Evolutionary conservation across 2,888 invertebrate species (phyloP).

Genomic region (Eremobia ochroleuca): DNA sequence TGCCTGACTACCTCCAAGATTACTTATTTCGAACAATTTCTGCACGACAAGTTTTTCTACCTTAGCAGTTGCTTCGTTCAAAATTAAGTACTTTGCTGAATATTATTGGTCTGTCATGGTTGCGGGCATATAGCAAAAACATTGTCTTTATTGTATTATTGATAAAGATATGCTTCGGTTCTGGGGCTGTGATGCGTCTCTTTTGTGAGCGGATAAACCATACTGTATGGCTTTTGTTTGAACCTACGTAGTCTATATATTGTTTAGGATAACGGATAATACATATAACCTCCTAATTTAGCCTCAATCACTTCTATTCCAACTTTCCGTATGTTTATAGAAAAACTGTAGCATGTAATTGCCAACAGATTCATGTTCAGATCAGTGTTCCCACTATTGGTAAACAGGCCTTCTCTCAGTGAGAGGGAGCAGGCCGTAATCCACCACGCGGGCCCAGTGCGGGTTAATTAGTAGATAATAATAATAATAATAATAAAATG

Average conservation of each 20-base stretch:
- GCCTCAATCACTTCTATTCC: background rate
- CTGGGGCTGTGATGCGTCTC: slow-evolving; percentile 15
- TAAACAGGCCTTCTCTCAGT: too few relatives aligned
- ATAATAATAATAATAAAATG: too few relatives aligned
- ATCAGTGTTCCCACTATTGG: too few relatives aligned
- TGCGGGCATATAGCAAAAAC: slow-evolving; percentile 55
- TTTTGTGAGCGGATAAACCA: slow-evolving; percentile 28
- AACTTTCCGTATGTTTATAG: background rate
- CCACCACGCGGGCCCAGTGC: too few relatives aligned
- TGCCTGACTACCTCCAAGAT: slow-evolving; percentile 37
- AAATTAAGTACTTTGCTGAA: slow-evolving; percentile 60
- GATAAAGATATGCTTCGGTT: slow-evolving; percentile 60
- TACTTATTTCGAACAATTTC: slow-evolving; percentile 47
- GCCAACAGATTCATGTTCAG: too few relatives aligned
- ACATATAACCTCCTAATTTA: background rate
- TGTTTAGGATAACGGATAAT: background rate
- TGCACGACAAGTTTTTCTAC: slow-evolving; percentile 49
- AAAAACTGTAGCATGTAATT: background rate
- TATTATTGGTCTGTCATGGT: slow-evolving; percentile 56
- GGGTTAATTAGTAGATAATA: too few relatives aligned
- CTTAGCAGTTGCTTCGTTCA: slow-evolving; percentile 2
- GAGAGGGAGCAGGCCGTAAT: too few relatives aligned
- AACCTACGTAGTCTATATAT: background rate
- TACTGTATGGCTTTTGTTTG: background rate
- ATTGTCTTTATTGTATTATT: slow-evolving; percentile 61